Percentiles rank a stretch among this genome's conserved stretches.
These are phyloP conservation scores for Lycaena phlaeas DNA, from an alignment of 2,888 invertebrate species.

Conservation along the genomic window DNA sequence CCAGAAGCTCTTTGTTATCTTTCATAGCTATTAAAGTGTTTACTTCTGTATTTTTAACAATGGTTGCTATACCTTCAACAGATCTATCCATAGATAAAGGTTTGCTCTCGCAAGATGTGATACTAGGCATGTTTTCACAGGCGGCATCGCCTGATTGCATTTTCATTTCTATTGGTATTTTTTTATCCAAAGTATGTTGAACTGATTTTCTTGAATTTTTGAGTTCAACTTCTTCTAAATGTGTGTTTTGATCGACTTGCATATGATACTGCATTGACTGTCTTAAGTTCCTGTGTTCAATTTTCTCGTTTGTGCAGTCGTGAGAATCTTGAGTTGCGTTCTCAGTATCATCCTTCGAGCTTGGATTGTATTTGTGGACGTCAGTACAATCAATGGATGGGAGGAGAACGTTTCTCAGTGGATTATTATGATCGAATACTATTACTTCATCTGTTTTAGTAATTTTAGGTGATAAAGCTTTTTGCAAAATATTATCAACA, in stretches of 20 bases:
- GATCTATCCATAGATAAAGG: constrained; percentile 28
- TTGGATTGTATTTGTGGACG: constrained; percentile 34
- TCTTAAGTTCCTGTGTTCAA: background rate
- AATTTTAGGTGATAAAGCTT: background rate
- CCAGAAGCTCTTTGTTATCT: constrained; percentile 38
- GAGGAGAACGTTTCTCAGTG: constrained; percentile 45
- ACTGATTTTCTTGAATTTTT: no score
- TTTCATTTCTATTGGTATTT: no score
- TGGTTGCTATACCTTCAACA: constrained; percentile 20
- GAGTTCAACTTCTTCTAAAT: no score
- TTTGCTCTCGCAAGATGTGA: constrained; percentile 23
- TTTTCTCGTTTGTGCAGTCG: no score
- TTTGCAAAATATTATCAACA: constrained; percentile 7
- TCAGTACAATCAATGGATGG: constrained; percentile 22
- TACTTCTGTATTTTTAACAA: constrained; percentile 32
- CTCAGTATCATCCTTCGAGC: no score
- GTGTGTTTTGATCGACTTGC: no score
- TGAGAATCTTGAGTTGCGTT: no score
- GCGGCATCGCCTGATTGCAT: constrained; percentile 21
- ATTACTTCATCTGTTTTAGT: constrained; percentile 25
- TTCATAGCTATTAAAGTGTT: constrained; percentile 55
- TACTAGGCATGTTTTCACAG: constrained; percentile 16
- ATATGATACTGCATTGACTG: no score
- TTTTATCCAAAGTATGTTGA: no score
- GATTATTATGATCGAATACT: constrained; percentile 47